Evolutionary conservation across 1,140 invertebrate genomes (phyloP), one percentile per base, ranked within the genome.

Genomic region (Euwallacea fornicatus): DNA sequence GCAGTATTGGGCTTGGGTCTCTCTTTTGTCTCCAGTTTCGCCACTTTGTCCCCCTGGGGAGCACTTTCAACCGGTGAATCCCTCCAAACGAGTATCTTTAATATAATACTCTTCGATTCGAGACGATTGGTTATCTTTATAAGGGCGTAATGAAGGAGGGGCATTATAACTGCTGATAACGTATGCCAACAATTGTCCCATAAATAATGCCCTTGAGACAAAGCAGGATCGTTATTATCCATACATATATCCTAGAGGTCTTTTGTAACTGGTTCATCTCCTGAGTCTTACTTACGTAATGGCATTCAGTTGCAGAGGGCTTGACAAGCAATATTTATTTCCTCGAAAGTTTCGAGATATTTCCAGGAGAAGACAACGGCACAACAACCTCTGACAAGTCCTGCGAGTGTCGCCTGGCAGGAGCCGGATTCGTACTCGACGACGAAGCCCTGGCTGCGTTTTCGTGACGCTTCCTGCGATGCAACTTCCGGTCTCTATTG

Each of bases 401-500:
- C 15, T 47, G 42, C 43, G 43, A 59, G 43, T 66, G 53, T 46
- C 50, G 64, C 54, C 47, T 67, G 66, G 66, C 54, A 67, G 42
- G 21, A 50, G 47, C 56, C 44, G 66, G 66, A 68, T 68, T 61
- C 47, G 66, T 47, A 47, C 44, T 33, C 21, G 66, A 60, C 16
- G 43, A 60, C 43, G 44, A 60, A 61, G 58, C 53, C 67, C 59
- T 54, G 46, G 67, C 59, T 56, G 67, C 42, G 67, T 69, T 62
- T 58, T 69, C 67, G 21, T 69, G 67, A 62, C 21, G 67, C 59
- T 69, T 69, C 67, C 67, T 69, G 67, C 46, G 47, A 55, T 69
- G 47, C 59, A 50, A 70, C 62, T 70, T 70, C 69, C 69, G 69
- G 69, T 63, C 60, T 65, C 69, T 54, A 70, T 70, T 70, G 69